These are phyloP conservation scores for Rhadina sibilatrix DNA, from an alignment of 2,113 vertebrate species.

Conservation along the genomic window DNA sequence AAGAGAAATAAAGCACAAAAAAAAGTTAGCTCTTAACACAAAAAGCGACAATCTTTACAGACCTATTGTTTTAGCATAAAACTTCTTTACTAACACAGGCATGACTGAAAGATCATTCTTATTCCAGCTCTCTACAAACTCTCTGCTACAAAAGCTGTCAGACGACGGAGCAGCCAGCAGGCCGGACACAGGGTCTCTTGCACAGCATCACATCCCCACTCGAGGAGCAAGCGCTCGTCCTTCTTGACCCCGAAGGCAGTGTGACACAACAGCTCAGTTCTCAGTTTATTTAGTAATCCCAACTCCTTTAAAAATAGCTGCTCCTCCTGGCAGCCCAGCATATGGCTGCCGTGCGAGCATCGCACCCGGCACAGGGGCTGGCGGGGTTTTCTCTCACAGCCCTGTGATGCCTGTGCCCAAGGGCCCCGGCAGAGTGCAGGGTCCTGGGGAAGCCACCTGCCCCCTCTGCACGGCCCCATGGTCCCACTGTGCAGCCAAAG, in stretches of 20 bases:
- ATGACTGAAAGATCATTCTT: background rate
- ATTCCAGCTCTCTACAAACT: background rate
- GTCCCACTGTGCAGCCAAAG: fast-evolving
- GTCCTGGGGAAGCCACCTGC: background rate
- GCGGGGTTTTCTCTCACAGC: background rate
- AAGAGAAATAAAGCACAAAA: background rate
- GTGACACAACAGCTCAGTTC: background rate
- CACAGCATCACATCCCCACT: background rate
- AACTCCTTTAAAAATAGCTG: background rate
- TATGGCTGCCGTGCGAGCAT: fast-evolving
- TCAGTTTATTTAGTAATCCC: background rate
- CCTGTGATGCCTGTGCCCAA: fast-evolving
- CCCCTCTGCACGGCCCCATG: fast-evolving
- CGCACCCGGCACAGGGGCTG: fast-evolving
- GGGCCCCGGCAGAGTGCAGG: background rate
- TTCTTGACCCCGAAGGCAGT: background rate
- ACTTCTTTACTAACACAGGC: background rate
- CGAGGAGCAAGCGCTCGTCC: background rate
- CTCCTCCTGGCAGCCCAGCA: background rate
- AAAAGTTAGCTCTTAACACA: background rate
- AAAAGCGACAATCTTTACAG: background rate
- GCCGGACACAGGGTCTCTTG: background rate
- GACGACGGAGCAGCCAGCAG: fast-evolving
- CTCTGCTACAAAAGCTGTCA: background rate
- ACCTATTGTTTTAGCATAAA: background rate